Percentiles rank a stretch among this genome's conserved stretches.
Conservation (phyloP, 2,113 vertebrate genomes). For the Rallus limicola region DNA sequence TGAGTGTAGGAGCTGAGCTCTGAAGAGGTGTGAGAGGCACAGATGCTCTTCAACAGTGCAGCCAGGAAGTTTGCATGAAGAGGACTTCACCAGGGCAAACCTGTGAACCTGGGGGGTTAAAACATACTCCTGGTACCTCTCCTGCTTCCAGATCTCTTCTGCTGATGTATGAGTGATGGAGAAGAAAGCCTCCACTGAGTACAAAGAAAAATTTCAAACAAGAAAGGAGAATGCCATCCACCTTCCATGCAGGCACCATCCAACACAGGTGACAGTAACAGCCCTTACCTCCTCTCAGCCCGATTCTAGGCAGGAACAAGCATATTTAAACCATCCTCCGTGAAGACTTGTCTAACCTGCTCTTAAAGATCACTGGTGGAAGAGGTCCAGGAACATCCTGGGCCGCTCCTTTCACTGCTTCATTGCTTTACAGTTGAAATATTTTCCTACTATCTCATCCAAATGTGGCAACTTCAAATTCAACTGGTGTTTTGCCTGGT, state of each 20-base stretch:
- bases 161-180: background rate
- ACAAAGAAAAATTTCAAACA: background rate
- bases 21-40: background rate
- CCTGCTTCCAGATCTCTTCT: background rate
- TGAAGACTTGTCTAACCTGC: background rate
- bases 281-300: background rate
- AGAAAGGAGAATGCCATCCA: background rate
- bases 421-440: background rate
- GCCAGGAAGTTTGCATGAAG: background rate
- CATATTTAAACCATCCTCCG: background rate
- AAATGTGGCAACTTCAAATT: background rate
- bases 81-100: background rate
- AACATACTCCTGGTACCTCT: background rate
- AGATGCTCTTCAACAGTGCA: rapidly evolving
- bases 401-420: background rate
- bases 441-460: background rate
- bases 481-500: background rate
- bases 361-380: background rate
- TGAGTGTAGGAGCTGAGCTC: background rate
- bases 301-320: background rate
- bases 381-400: background rate
- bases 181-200: background rate
- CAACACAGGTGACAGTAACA: background rate
- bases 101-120: background rate
- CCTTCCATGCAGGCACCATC: background rate